These are phyloP conservation scores for Bolinopsis microptera DNA, from an alignment of 37 sponge, comb jelly and placozoan species.

Conservation along the genomic window DNA sequence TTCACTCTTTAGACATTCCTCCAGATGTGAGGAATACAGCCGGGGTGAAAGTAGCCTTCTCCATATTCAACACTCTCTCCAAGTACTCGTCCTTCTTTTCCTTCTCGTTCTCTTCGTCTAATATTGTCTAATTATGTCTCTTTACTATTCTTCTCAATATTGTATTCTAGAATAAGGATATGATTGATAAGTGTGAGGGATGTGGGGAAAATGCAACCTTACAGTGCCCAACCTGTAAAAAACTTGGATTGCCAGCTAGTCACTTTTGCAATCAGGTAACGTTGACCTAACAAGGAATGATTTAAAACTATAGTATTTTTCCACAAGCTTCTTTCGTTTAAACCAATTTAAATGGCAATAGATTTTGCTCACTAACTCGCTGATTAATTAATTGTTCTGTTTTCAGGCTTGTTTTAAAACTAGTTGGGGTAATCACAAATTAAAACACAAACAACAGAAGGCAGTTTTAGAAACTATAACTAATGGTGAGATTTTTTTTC, in stretches of 20 bases:
- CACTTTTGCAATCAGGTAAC: slow-evolving; percentile 90
- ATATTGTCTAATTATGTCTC: too few relatives aligned
- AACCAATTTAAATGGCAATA: too few relatives aligned
- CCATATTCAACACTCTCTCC: too few relatives aligned
- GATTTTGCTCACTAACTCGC: not conserved
- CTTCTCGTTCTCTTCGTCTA: too few relatives aligned
- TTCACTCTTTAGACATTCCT: too few relatives aligned
- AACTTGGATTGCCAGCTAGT: slow-evolving; percentile 77
- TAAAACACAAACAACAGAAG: slow-evolving; percentile 72
- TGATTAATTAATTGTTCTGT: not conserved
- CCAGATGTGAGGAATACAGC: too few relatives aligned
- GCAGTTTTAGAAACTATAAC: not conserved
- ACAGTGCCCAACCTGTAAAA: slow-evolving; percentile 90
- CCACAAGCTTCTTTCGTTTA: too few relatives aligned
- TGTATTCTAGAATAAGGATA: not conserved
- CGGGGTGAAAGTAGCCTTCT: too few relatives aligned
- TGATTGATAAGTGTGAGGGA: slow-evolving; percentile 63
- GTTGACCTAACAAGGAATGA: too few relatives aligned
- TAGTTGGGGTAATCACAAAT: slow-evolving; percentile 82
- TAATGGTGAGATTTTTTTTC: not conserved
- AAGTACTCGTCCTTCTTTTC: too few relatives aligned
- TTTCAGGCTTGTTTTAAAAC: slow-evolving; percentile 89
- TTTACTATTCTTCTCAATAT: too few relatives aligned
- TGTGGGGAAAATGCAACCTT: slow-evolving; percentile 80
- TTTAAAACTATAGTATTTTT: too few relatives aligned